These are phyloP conservation scores for Tetrapedia diversipes DNA, from an alignment of 2,888 invertebrate genomes.

Conservation along the genomic window DNA sequence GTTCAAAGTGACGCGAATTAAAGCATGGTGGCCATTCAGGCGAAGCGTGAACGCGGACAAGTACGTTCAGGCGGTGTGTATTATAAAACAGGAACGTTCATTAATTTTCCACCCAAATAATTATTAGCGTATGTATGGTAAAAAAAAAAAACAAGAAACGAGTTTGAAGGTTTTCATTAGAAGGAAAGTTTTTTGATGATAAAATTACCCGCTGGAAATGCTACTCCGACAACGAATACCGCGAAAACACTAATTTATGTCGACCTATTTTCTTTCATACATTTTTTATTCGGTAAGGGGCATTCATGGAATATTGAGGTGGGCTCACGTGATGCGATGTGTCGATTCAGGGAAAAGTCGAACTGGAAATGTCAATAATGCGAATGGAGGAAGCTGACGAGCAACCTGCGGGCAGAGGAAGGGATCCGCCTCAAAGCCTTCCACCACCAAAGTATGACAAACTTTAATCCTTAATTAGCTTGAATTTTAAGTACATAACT, in stretches of 20 bases:
- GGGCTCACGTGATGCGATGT: conserved; percentile 17
- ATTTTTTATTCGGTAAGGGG: not conserved
- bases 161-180: not conserved
- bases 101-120: not conserved
- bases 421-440: conserved; percentile 86
- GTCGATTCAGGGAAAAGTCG: conserved; percentile 87
- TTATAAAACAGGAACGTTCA: not conserved
- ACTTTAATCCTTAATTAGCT: too few species aligned
- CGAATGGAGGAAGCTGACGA: conserved; percentile 85
- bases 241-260: not conserved
- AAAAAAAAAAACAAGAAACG: too few species aligned
- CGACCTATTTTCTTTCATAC: not conserved
- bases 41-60: conserved; percentile 72
- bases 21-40: conserved; percentile 89
- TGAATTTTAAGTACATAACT: too few species aligned
- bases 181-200: not conserved
- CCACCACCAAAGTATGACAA: conserved; percentile 85
- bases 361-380: conserved; percentile 87
- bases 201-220: not conserved
- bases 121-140: too few species aligned
- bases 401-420: conserved; percentile 87
- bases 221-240: not conserved
- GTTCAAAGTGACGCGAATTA: conserved; percentile 85
- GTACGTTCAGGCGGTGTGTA: conserved; percentile 75
- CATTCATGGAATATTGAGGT: not conserved